These are phyloP conservation scores for Neogale vison DNA, from an alignment of 2,113 vertebrate species.

Conservation along the genomic window DNA sequence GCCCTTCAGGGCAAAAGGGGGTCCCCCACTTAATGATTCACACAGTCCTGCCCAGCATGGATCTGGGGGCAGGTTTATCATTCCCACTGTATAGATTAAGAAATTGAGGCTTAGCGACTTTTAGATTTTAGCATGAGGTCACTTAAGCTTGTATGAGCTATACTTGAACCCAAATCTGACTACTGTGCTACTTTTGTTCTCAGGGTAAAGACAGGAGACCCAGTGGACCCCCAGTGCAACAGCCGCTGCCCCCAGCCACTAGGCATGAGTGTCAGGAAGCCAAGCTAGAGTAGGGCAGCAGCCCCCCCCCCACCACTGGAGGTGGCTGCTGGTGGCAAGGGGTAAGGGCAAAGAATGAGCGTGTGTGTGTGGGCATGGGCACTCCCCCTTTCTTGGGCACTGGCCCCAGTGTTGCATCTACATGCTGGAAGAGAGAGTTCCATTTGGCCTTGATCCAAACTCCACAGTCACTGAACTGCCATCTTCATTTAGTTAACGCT, in stretches of 20 bases:
- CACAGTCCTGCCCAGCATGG: neutral
- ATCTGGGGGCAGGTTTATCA: neutral
- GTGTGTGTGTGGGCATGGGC: too few species aligned
- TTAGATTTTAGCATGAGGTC: neutral
- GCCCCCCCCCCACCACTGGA: neutral
- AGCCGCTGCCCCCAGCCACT: neutral
- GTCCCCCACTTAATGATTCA: neutral
- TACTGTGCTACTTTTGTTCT: neutral
- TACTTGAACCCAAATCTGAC: neutral
- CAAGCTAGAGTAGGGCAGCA: too few species aligned
- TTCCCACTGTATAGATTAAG: neutral
- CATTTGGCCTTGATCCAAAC: slow-evolving; percentile 84
- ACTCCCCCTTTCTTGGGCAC: slow-evolving; percentile 74
- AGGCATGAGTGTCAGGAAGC: neutral
- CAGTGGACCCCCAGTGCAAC: neutral
- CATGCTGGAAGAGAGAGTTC: slow-evolving; percentile 81
- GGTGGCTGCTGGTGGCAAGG: neutral
- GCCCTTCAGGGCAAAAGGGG: neutral
- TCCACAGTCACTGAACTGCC: slow-evolving; percentile 82
- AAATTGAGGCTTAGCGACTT: neutral
- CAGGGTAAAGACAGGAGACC: neutral
- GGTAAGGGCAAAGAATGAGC: too few species aligned
- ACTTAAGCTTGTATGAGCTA: neutral
- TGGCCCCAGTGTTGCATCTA: slow-evolving; percentile 80
- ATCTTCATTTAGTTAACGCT: slow-evolving; percentile 83